A percentile compares a stretch with the other conserved stretches of the same genome.
phyloP scores from a whole-genome alignment of 2,113 vertebrate genomes.

The Macquaria ambigua region DNA sequence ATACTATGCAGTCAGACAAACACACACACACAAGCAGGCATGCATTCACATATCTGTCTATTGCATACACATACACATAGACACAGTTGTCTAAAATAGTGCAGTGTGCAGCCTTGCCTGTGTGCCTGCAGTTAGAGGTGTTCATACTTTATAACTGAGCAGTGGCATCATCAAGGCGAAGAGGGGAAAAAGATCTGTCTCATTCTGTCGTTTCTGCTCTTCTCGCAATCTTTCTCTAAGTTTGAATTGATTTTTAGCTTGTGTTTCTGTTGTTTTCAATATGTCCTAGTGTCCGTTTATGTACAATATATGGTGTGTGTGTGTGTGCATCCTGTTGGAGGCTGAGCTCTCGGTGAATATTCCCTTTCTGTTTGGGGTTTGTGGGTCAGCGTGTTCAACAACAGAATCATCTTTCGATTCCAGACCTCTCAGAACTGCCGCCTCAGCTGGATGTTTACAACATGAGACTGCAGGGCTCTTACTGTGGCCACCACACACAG shows the following conservation, averaged over 20 bases:
- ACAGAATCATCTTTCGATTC: conserved; percentile 26
- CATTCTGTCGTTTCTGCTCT: neutral
- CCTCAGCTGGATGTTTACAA: conserved; percentile 53
- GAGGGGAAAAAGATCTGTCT: neutral
- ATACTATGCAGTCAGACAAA: too few relatives aligned
- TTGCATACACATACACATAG: neutral
- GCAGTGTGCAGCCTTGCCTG: conserved; percentile 15
- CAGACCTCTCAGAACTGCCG: conserved; percentile 37
- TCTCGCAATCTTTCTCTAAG: neutral
- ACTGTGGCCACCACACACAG: neutral
- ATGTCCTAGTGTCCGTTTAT: neutral
- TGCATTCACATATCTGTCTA: neutral
- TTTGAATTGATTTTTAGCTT: conserved; percentile 32
- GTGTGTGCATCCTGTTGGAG: conserved; percentile 34
- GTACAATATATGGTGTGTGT: neutral
- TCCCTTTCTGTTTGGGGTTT: conserved; percentile 45
- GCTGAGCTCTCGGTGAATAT: conserved; percentile 22
- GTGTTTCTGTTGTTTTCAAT: conserved; percentile 35
- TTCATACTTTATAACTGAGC: conserved; percentile 34
- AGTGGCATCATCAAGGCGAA: neutral
- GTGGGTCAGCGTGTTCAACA: conserved; percentile 52
- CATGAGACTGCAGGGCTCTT: conserved; percentile 20
- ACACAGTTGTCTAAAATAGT: conserved; percentile 9
- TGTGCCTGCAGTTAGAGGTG: conserved; percentile 9
- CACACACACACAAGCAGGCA: neutral